Evolutionary conservation across 2,888 invertebrate species (phyloP).

Genomic region (Metalampra italica): DNA sequence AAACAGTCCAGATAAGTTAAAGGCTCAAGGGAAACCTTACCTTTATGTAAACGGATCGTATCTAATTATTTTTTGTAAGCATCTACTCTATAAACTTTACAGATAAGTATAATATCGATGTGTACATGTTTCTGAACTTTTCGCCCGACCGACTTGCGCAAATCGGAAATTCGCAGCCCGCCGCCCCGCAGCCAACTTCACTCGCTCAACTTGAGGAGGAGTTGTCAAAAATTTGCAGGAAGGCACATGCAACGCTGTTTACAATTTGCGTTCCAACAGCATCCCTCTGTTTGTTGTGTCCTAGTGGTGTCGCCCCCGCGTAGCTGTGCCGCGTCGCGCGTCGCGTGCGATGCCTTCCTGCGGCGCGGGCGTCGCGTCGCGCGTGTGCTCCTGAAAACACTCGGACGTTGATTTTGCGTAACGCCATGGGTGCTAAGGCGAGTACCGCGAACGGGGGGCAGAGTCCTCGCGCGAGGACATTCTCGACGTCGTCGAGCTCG

Average conservation of each 20-base stretch:
- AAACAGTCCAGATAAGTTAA: too few species aligned
- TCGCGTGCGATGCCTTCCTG: conserved; percentile 72
- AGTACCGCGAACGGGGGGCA: conserved; percentile 88
- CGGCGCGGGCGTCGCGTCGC: conserved; percentile 60
- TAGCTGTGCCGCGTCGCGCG: conserved; percentile 32
- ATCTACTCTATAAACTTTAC: too few species aligned
- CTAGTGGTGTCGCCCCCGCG: conserved; percentile 45
- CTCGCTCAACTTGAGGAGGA: conserved; percentile 24
- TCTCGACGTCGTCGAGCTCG: conserved; percentile 85
- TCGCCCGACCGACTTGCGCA: conserved; percentile 32
- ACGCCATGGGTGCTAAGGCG: conserved; percentile 93
- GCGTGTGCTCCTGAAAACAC: conserved; percentile 62
- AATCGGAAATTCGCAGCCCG: conserved; percentile 15
- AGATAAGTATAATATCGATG: neutral
- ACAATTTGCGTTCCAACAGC: conserved; percentile 55
- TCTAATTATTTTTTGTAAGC: too few species aligned
- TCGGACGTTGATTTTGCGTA: conserved; percentile 69
- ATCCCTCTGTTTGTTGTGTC: conserved; percentile 54
- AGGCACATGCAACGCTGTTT: conserved; percentile 74
- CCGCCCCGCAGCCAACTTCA: conserved; percentile 41
- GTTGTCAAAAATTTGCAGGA: conserved; percentile 76
- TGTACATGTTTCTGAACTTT: neutral
- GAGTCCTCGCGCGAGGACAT: conserved; percentile 86
- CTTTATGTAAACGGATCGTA: too few species aligned
- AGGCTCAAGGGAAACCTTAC: too few species aligned